Evolutionary conservation across 2,113 vertebrate genomes (phyloP).

Genomic region (Polyodon spathula): DNA sequence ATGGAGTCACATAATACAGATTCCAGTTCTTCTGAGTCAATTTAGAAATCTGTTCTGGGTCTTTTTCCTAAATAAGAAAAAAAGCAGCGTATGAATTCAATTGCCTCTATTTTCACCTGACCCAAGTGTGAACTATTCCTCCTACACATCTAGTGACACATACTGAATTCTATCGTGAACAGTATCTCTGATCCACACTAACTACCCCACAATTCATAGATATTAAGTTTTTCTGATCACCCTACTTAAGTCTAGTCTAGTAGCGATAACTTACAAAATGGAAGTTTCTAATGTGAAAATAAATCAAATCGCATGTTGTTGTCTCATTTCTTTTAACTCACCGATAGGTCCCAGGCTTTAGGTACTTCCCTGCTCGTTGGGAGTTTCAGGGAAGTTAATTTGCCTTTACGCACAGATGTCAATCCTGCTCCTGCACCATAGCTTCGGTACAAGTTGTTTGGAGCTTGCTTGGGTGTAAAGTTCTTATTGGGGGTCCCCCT

Average conservation of each 20-base stretch:
- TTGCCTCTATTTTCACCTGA: no score
- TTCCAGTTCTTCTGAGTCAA: slow-evolving; percentile 73
- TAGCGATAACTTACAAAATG: no score
- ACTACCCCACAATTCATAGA: no score
- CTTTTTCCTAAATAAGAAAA: slow-evolving; percentile 42
- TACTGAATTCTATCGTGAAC: no score
- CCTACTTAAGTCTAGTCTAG: no score
- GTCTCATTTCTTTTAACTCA: slow-evolving; percentile 18
- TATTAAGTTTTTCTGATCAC: no score
- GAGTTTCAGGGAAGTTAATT: slow-evolving; percentile 20
- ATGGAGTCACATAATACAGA: slow-evolving; percentile 77
- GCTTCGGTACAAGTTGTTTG: slow-evolving; percentile 10
- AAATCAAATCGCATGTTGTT: not conserved
- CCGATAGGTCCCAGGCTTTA: slow-evolving; percentile 22
- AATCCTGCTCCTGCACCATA: slow-evolving; percentile 25
- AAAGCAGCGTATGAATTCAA: not conserved
- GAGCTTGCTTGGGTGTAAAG: not conserved
- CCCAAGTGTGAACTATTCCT: no score
- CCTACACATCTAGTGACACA: no score
- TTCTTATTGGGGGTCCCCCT: slow-evolving; percentile 10
- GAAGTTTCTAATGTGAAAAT: not conserved
- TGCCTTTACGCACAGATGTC: slow-evolving; percentile 22
- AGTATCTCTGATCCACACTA: no score
- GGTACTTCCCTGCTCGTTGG: slow-evolving; percentile 23
- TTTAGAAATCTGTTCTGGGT: slow-evolving; percentile 47